Evolutionary conservation across 1,140 invertebrate species (phyloP).

Genomic region (Pteromalus puparum): DNA sequence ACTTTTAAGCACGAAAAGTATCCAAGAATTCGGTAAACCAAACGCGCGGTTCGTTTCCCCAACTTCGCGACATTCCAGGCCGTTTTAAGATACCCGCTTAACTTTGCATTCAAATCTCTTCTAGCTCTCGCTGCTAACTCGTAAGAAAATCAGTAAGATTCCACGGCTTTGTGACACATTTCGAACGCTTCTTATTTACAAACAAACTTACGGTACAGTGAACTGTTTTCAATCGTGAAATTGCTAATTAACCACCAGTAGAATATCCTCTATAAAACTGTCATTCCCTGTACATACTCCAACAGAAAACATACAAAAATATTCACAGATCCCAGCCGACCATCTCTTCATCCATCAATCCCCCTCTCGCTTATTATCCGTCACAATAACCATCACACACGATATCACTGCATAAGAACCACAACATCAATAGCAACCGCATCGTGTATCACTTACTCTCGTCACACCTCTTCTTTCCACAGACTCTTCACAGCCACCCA

Average conservation of each 20-base stretch:
- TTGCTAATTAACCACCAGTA: too few relatives aligned
- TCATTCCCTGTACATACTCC: too few relatives aligned
- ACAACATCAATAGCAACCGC: too few relatives aligned
- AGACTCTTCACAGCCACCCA: too few relatives aligned
- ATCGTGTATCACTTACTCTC: background rate
- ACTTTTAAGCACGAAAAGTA: background rate
- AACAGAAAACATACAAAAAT: too few relatives aligned
- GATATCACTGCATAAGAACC: background rate
- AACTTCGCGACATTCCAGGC: background rate
- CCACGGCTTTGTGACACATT: background rate
- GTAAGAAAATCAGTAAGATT: constrained; percentile 24
- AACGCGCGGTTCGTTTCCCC: background rate
- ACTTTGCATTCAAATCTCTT: constrained; percentile 74
- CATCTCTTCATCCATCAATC: too few relatives aligned
- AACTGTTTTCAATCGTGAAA: too few relatives aligned
- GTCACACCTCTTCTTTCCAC: background rate
- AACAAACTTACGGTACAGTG: too few relatives aligned
- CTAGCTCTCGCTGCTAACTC: constrained; percentile 32
- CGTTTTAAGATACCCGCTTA: constrained; percentile 69
- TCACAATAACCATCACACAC: background rate
- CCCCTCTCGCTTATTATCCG: too few relatives aligned
- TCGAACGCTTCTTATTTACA: background rate
- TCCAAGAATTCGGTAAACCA: background rate
- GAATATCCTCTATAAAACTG: too few relatives aligned
- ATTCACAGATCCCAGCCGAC: too few relatives aligned